Percentiles rank a stretch among this genome's conserved stretches.
Conservation (phyloP, 2,113 vertebrate genomes). For the Hucho hucho region DNA sequence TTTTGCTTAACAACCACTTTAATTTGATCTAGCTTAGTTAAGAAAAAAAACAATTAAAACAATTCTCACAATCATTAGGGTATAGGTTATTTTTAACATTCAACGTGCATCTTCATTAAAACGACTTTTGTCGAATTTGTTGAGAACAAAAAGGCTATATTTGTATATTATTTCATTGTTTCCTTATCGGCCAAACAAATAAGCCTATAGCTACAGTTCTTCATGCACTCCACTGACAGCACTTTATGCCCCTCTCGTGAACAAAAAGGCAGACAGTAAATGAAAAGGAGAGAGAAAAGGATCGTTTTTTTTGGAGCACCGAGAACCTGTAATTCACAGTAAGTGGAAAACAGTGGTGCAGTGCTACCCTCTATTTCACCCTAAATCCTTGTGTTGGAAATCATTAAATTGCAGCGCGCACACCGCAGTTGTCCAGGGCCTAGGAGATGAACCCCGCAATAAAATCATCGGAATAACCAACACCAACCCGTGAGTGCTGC, state of each 20-base stretch:
- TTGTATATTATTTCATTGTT: neutral
- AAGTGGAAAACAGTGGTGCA: neutral
- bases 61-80: neutral
- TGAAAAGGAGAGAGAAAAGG: neutral
- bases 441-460: constrained; percentile 69
- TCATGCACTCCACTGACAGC: too few relatives aligned
- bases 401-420: constrained; percentile 62
- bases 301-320: neutral
- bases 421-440: constrained; percentile 30
- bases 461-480: constrained; percentile 70
- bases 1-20: neutral
- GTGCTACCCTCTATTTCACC: neutral
- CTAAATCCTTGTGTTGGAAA: neutral
- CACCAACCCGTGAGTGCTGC: constrained; percentile 59
- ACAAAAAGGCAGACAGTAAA: neutral
- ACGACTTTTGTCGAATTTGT: too few relatives aligned
- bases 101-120: neutral
- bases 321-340: neutral
- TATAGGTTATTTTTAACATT: neutral
- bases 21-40: neutral
- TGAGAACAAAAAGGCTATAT: too few relatives aligned
- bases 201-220: neutral
- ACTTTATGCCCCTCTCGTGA: neutral
- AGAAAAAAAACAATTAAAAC: neutral
- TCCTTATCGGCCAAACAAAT: neutral